Evolutionary conservation across 2,888 invertebrate genomes (phyloP).

Genomic region (Apamea sordens): DNA sequence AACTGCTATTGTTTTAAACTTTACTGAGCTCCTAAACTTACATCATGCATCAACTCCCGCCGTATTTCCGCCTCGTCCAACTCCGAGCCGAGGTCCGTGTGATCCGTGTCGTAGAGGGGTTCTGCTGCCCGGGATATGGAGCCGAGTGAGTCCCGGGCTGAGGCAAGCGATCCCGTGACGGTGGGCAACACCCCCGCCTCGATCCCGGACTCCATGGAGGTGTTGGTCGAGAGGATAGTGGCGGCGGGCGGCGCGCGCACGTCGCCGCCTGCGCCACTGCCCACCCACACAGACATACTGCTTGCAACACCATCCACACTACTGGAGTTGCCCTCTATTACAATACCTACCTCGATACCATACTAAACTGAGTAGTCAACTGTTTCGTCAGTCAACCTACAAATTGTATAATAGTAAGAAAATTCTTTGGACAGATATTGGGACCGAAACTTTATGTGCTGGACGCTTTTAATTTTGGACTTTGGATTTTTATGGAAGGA

Average conservation of each 20-base stretch:
- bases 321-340: constrained; percentile 65
- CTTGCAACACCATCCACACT: constrained; percentile 86
- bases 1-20: constrained; percentile 42
- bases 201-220: constrained; percentile 92
- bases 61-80: constrained; percentile 94
- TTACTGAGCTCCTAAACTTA: constrained; percentile 85
- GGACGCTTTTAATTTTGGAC: constrained; percentile 61
- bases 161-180: constrained; percentile 92
- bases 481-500: constrained; percentile 64
- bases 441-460: constrained; percentile 54
- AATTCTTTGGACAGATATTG: constrained; percentile 64
- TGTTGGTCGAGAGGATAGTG: constrained; percentile 86
- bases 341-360: constrained; percentile 50
- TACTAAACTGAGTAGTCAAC: constrained; percentile 24
- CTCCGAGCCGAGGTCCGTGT: constrained; percentile 95
- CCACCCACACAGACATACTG: constrained; percentile 89
- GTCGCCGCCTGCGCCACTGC: constrained; percentile 84
- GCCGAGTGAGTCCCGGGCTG: constrained; percentile 90
- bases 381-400: constrained; percentile 16
- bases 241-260: constrained; percentile 81
- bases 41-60: constrained; percentile 94
- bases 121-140: constrained; percentile 91
- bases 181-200: constrained; percentile 93
- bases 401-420: constrained; percentile 38
- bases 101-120: constrained; percentile 94